phyloP scores from a whole-genome alignment of 2,797 vertebrate genomes.

The Sebastes hopkinsi region DNA sequence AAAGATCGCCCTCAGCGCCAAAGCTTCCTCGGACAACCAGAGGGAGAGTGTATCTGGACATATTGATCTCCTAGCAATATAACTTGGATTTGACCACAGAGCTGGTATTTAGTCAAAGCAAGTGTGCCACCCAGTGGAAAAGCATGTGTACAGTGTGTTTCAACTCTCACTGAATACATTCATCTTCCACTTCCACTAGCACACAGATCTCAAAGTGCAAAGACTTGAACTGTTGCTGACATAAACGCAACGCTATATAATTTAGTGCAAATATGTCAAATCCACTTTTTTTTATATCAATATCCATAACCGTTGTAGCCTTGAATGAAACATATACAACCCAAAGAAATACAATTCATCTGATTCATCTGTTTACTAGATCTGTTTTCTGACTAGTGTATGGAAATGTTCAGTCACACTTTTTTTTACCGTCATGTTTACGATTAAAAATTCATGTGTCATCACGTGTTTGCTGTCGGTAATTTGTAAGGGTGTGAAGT shows the following conservation, averaged over 20 bases:
- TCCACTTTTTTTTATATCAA: neutral
- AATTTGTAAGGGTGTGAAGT: neutral
- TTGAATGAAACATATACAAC: neutral
- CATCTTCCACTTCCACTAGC: neutral
- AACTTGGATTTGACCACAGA: neutral
- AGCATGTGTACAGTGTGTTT: neutral
- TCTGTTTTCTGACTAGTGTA: neutral
- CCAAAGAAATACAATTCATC: neutral
- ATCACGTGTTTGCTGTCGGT: neutral
- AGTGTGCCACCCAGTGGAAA: conserved; percentile 55
- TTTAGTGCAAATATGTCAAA: neutral
- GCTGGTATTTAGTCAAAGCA: neutral
- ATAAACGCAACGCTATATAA: neutral
- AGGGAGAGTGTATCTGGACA: conserved; percentile 37
- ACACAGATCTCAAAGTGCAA: too few relatives aligned
- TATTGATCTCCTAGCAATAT: conserved; percentile 27
- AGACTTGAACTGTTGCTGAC: neutral
- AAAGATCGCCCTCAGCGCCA: conserved; percentile 36
- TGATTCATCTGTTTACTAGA: neutral
- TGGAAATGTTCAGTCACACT: neutral
- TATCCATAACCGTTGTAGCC: neutral
- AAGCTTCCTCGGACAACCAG: conserved; percentile 24
- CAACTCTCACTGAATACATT: neutral
- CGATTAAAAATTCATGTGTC: neutral
- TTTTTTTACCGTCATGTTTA: neutral